Percentiles rank a stretch among this genome's conserved stretches.
phyloP scores from a whole-genome alignment of 2,797 vertebrate species.

The Sparidentex hasta region DNA sequence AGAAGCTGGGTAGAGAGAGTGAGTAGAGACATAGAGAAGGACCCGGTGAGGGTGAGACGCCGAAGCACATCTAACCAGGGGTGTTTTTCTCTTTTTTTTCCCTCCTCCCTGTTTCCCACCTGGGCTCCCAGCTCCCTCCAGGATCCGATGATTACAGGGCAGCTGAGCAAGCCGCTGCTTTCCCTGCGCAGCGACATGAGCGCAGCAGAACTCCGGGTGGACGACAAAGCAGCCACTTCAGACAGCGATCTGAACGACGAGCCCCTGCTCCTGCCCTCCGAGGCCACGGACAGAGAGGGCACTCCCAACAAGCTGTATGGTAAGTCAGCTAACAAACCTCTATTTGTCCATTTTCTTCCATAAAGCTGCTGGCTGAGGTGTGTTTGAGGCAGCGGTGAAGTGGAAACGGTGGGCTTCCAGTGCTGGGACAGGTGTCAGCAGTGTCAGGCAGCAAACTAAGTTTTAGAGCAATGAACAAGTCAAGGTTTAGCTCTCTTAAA shows the following conservation, averaged over 20 bases:
- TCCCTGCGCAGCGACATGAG: constrained; percentile 98
- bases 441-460: constrained; percentile 67
- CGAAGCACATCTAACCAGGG: constrained; percentile 83
- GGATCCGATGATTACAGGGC: constrained; percentile 99
- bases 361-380: constrained; percentile 34
- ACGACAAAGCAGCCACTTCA: constrained; percentile 95
- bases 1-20: constrained; percentile 83
- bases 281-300: constrained; percentile 94
- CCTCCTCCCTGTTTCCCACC: constrained; percentile 72
- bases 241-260: constrained; percentile 96
- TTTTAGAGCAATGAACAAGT: constrained; percentile 52
- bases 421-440: constrained; percentile 78
- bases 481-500: constrained; percentile 18
- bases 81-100: constrained; percentile 70
- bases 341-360: neutral
- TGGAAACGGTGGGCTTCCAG: constrained; percentile 35
- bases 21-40: constrained; percentile 80
- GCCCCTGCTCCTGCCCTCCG: constrained; percentile 93
- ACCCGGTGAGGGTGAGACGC: constrained; percentile 83
- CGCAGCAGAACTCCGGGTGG: constrained; percentile 96
- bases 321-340: constrained; percentile 85
- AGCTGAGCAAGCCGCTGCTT: constrained; percentile 99
- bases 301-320: constrained; percentile 97
- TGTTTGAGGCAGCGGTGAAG: constrained; percentile 32
- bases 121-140: constrained; percentile 85